Percentiles rank a stretch among this genome's conserved stretches.
Conservation (phyloP, 2,797 vertebrate species). For the Onychomys torridus region DNA sequence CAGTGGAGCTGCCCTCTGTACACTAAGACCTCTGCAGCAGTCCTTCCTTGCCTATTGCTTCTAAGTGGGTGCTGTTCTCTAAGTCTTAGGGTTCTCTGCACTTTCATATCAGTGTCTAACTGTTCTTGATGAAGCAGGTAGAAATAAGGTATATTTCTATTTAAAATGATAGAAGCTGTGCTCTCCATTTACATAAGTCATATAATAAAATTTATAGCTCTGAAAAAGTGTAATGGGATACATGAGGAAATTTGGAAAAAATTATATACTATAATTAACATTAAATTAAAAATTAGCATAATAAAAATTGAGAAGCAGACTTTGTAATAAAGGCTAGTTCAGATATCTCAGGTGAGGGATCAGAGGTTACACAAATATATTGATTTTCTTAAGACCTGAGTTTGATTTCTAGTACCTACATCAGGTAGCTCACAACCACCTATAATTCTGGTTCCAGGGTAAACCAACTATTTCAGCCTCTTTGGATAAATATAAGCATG, state of each 20-base stretch:
- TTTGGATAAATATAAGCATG: accelerated
- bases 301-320: neutral
- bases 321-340: neutral
- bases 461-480: accelerated
- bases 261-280: neutral
- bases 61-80: too few relatives aligned
- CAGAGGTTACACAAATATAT: neutral
- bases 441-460: accelerated
- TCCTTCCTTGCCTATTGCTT: neutral
- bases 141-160: neutral
- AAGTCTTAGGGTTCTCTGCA: accelerated
- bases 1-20: neutral
- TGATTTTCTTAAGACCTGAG: too few relatives aligned
- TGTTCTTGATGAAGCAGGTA: neutral
- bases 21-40: neutral
- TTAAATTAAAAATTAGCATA: too few relatives aligned
- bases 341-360: accelerated
- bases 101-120: neutral
- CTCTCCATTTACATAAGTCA: neutral
- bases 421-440: too few relatives aligned
- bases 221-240: neutral
- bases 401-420: accelerated
- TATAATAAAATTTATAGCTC: neutral
- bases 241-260: accelerated
- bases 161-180: neutral